A percentile compares a stretch with the other conserved stretches of the same genome.
Conservation (phyloP, 2,113 vertebrate species). For the Rhynchopsitta pachyrhyncha region DNA sequence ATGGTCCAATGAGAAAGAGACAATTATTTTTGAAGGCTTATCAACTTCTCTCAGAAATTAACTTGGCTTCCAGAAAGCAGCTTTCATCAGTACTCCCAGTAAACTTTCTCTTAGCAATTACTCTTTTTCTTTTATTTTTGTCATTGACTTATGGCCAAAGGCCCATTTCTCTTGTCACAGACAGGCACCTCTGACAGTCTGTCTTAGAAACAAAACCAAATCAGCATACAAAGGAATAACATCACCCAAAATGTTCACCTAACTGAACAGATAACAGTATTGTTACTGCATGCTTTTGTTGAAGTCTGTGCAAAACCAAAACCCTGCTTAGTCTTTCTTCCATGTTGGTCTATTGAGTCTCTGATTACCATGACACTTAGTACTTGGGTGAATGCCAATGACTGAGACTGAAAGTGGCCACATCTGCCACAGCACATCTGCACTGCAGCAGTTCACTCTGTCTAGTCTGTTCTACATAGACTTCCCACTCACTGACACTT, state of each 20-base stretch:
- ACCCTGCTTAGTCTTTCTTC: background rate
- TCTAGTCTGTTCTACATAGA: background rate
- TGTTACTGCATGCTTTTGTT: background rate
- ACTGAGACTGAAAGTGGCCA: rapidly evolving
- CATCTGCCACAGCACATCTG: background rate
- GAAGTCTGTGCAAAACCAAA: background rate
- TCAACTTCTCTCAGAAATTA: constrained; percentile 24
- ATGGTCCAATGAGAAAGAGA: background rate
- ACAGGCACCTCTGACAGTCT: background rate
- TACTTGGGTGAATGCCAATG: background rate
- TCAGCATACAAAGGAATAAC: background rate
- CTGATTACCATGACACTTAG: background rate
- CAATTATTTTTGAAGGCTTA: constrained; percentile 3
- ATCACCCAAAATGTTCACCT: background rate
- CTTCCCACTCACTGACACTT: background rate
- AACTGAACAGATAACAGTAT: background rate
- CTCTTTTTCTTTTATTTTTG: background rate
- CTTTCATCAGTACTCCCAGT: background rate
- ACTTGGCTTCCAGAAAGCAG: constrained; percentile 10
- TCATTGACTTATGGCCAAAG: background rate
- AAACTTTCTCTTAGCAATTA: background rate
- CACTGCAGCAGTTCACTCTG: background rate
- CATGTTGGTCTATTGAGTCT: background rate
- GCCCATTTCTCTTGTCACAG: background rate
- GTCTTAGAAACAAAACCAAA: background rate